These are phyloP conservation scores for Rhyacichthys aspro DNA, from an alignment of 2,797 vertebrate genomes.

Conservation along the genomic window DNA sequence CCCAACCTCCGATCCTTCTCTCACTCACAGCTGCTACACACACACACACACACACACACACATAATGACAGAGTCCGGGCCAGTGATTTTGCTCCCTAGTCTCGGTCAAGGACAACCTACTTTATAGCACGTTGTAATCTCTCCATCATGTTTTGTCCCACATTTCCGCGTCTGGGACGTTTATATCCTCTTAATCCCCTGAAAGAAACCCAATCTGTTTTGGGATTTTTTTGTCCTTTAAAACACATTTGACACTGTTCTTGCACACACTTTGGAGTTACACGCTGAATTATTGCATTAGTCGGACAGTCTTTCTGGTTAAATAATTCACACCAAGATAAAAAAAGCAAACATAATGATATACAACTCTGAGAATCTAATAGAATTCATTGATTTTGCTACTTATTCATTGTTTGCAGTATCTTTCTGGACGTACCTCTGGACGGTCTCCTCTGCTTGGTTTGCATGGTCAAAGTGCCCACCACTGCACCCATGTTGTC, in stretches of 20 bases:
- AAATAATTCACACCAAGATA: slow-evolving; percentile 19
- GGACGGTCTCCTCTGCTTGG: slow-evolving; percentile 93
- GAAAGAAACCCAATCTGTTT: background rate
- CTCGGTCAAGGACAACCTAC: slow-evolving; percentile 61
- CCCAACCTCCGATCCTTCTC: slow-evolving; percentile 12
- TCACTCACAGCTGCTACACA: slow-evolving; percentile 13
- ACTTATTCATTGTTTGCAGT: background rate
- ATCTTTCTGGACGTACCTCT: slow-evolving; percentile 86
- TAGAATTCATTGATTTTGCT: background rate
- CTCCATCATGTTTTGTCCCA: slow-evolving; percentile 25
- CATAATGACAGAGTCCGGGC: slow-evolving; percentile 21
- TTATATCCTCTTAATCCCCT: slow-evolving; percentile 5
- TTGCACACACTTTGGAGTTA: slow-evolving; percentile 2
- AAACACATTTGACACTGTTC: background rate
- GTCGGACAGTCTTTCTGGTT: slow-evolving; percentile 5
- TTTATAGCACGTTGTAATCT: slow-evolving; percentile 30
- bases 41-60: slow-evolving; percentile 16
- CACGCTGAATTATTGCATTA: background rate
- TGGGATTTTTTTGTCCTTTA: background rate
- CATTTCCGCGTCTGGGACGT: slow-evolving; percentile 1
- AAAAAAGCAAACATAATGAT: slow-evolving; percentile 1
- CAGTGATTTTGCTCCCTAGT: slow-evolving; percentile 43
- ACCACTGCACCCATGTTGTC: slow-evolving; percentile 95
- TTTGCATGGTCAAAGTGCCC: slow-evolving; percentile 97
- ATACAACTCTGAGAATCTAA: background rate